A percentile compares a stretch with the other conserved stretches of the same genome.
Evolutionary conservation across 2,888 invertebrate genomes (phyloP).

Genomic region (Orchesella flavescens): DNA sequence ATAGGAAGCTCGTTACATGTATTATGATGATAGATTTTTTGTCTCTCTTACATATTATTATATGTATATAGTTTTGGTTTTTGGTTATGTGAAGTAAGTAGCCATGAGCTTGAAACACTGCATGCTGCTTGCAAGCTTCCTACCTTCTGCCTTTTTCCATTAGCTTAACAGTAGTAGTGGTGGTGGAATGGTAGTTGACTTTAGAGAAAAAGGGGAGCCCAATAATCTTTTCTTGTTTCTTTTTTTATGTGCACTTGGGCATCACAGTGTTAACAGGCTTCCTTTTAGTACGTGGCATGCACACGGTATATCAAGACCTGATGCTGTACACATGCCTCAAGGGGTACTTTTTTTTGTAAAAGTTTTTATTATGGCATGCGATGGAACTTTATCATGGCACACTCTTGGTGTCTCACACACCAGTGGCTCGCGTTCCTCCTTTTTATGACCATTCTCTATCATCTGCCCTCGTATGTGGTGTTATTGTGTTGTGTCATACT

Average conservation of each 20-base stretch:
- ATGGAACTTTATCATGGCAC: conserved; percentile 63
- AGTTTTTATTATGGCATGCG: conserved; percentile 61
- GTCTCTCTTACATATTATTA: neutral
- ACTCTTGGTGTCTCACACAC: conserved; percentile 61
- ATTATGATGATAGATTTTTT: neutral
- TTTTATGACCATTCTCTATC: conserved; percentile 59
- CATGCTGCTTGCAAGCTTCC: conserved; percentile 55
- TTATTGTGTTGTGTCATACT: conserved; percentile 37
- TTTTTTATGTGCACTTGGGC: conserved; percentile 17
- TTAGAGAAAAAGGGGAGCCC: conserved; percentile 12
- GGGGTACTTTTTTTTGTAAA: conserved; percentile 50
- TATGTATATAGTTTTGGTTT: neutral
- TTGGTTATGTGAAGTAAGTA: neutral
- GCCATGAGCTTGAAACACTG: conserved; percentile 1
- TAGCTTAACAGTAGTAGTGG: conserved; percentile 10
- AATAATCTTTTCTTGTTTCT: neutral
- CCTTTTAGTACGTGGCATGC: conserved; percentile 54
- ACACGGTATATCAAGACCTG: conserved; percentile 41
- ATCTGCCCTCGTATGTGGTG: conserved; percentile 58
- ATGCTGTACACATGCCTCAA: conserved; percentile 59
- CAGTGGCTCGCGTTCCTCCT: conserved; percentile 60
- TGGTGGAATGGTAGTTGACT: neutral
- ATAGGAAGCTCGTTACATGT: neutral
- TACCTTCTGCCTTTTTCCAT: conserved; percentile 44
- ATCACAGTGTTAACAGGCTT: conserved; percentile 22